Conservation (phyloP, 2,797 vertebrate species). For the Rhinichthys osculus region DNA sequence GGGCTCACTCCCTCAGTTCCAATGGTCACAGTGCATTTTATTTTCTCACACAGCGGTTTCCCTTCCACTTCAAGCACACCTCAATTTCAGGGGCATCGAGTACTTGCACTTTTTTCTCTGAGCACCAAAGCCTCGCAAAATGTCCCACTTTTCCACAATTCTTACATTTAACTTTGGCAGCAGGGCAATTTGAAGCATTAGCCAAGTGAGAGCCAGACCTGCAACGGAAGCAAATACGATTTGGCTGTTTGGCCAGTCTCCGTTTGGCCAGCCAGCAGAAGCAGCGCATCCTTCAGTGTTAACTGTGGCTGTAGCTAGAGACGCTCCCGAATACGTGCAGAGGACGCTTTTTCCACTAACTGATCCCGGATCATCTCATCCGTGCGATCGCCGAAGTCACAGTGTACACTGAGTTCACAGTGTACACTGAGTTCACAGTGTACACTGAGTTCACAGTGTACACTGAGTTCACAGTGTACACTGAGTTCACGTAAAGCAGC, state of each 20-base stretch:
- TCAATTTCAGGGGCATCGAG: no score
- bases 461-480: neutral
- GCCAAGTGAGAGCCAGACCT: neutral
- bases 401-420: neutral
- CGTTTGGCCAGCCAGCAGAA: neutral
- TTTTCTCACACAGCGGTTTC: no score
- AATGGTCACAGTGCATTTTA: no score
- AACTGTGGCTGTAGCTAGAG: slow-evolving; percentile 3
- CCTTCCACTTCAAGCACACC: no score
- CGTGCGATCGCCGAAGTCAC: neutral
- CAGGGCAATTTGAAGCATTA: slow-evolving; percentile 16
- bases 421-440: neutral
- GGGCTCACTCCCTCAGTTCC: no score
- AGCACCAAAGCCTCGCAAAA: neutral
- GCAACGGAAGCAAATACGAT: neutral
- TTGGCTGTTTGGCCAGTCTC: neutral
- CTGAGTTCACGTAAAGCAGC: slow-evolving; percentile 11
- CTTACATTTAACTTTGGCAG: neutral
- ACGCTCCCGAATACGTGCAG: neutral
- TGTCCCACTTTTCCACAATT: neutral
- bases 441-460: slow-evolving; percentile 1
- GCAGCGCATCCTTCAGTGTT: neutral
- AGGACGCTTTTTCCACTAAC: neutral
- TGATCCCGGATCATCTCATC: slow-evolving; percentile 4
- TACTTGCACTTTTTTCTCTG: neutral